Percentiles rank a stretch among this genome's conserved stretches.
Conservation (phyloP, 2,113 vertebrate genomes). For the Nycticorax nycticorax region DNA sequence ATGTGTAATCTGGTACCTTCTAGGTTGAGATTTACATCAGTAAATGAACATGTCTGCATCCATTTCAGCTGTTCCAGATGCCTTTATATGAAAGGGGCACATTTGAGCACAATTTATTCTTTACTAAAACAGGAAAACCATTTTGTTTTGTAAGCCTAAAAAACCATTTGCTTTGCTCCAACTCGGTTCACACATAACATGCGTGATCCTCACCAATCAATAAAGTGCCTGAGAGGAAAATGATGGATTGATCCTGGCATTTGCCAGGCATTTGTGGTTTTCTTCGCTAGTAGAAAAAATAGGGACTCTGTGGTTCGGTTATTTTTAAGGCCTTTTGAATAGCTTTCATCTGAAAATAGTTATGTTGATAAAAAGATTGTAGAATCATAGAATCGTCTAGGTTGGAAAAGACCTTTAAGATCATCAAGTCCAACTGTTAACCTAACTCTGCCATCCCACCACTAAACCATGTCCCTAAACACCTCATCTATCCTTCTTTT, state of each 20-base stretch:
- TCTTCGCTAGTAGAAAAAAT: background rate
- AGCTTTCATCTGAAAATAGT: background rate
- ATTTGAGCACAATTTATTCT: background rate
- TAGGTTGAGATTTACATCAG: background rate
- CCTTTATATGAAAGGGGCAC: background rate
- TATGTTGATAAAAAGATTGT: background rate
- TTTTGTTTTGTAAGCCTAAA: background rate
- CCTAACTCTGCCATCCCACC: no score
- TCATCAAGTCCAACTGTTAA: no score
- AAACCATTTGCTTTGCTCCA: rapidly evolving
- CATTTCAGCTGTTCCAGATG: background rate
- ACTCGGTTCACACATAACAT: rapidly evolving
- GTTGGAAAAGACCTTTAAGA: no score
- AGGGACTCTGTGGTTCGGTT: background rate
- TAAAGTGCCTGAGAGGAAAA: background rate
- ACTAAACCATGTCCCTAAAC: no score
- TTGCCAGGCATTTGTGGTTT: background rate
- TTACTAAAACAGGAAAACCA: background rate
- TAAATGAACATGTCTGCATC: background rate
- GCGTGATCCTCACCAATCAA: background rate
- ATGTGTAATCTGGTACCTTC: background rate
- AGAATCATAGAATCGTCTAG: no score
- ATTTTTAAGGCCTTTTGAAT: background rate
- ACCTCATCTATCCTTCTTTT: no score
- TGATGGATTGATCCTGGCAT: background rate